These are phyloP conservation scores for Melanerpes formicivorus DNA, from an alignment of 2,113 vertebrate genomes.

Conservation along the genomic window DNA sequence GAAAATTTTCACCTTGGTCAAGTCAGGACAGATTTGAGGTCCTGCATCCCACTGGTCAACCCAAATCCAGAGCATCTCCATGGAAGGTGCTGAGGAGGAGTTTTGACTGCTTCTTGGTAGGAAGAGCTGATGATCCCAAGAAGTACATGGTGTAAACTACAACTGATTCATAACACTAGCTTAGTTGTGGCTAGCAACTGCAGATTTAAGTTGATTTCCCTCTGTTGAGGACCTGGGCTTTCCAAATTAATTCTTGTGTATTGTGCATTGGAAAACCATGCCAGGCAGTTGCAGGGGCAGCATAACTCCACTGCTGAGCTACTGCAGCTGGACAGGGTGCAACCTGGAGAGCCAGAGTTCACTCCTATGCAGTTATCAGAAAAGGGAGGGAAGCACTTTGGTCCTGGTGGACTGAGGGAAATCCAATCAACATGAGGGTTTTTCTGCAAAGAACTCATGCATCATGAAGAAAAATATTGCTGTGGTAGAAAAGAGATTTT, in stretches of 20 bases:
- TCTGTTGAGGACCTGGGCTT: neutral
- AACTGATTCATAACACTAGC: neutral
- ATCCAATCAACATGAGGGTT: neutral
- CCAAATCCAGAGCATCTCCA: neutral
- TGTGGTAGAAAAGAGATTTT: neutral
- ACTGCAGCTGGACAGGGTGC: neutral
- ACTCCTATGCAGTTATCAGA: neutral
- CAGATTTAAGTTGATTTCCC: neutral
- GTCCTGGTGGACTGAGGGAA: neutral
- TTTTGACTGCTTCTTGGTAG: neutral
- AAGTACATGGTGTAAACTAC: neutral
- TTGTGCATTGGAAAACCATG: neutral
- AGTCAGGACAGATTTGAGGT: neutral
- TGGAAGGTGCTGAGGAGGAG: neutral
- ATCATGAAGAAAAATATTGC: neutral
- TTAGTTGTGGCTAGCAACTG: neutral
- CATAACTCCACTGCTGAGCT: neutral
- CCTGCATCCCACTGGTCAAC: neutral
- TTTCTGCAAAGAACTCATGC: neutral
- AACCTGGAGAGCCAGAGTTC: neutral
- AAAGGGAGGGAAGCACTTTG: neutral
- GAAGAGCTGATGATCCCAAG: neutral
- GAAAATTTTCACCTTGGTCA: neutral
- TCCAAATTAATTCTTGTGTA: neutral
- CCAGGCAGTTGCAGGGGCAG: neutral